Evolutionary conservation across 1,140 invertebrate genomes (phyloP), one percentile per base, ranked within the genome.

Genomic region (Pseudoatta argentina): DNA sequence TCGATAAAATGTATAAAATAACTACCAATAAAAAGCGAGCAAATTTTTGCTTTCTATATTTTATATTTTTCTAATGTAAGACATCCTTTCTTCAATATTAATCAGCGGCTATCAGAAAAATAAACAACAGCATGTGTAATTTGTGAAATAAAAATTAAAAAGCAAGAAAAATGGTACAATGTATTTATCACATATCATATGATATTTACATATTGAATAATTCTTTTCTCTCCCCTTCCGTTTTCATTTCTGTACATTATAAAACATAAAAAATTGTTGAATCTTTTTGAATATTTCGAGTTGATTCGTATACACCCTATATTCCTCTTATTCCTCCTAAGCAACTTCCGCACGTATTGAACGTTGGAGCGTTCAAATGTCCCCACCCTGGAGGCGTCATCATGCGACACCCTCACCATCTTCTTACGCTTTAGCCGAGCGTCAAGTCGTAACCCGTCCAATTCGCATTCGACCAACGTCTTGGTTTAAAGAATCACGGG

Each of bases 381-480:
- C 93, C 93, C 93, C 94, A 93, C 92, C 89, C 76, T 14, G 86
- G 39, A 44, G 39, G 39, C 39, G 39, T 44, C 39, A 44, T 16
- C 27, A 55, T 48, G 53, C 21, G n/a, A 66, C 86, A 94, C 91
- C 92, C 89, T 92, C 92, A 90, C 96, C 64, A 69, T 79, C 78
- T 87, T 63, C 86, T 90, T 53, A 81, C 63, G 73, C 24, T 82
- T 72, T 82, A 82, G 79, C 79, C 76, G 79, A 88, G 89, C 89
- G 67, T 86, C 61, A 64, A 87, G 59, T 87, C 86, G 81, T 88
- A 83, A 57, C 78, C 89, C 83, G 69, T 96, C 67, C 97, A 97
- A 97, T 97, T 97, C 96, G 96, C 97, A 97, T 97, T 97, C 97
- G 97, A 97, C 97, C 97, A 97, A 97, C 97, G 97, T 97, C 97